Evolutionary conservation across 1,140 invertebrate species (phyloP), one percentile per base, ranked within the genome.

Genomic region (Chionoecetes opilio): DNA sequence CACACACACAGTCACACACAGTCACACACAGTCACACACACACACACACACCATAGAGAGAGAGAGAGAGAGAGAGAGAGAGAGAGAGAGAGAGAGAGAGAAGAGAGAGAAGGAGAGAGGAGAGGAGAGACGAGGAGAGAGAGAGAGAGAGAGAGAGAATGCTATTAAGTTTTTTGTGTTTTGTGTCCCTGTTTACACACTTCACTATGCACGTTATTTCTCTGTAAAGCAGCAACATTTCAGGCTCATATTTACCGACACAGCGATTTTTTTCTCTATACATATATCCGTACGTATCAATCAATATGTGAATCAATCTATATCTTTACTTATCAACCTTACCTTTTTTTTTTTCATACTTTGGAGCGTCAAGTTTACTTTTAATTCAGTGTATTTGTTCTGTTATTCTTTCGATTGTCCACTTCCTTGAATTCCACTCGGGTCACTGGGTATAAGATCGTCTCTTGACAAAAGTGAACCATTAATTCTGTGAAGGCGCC

Each of bases 31-130:
- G 2, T 21, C 6, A 75, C 53, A 75, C 6, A 75, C 53, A 75
- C 6, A 75, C 6, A 75, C 6, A 75, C 6, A 21, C 53, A 75
- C 53, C 5, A 53, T 9, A 53, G 46, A 53, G 46, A 53, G 46
- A 53, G 46, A 53, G 46, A 53, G 46, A 53, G 63, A 75, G 63
- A 75, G 63, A 75, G 63, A 75, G 63, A 75, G 63, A 75, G 63
- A 75, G 63, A 75, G 63, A 75, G 63, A 75, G 63, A 75, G 63
- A 75, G 63, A 75, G 63, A 75, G 63, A 75, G 63, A 75, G 63
- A n/a, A n/a, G 26, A 21, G 21, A 21, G 26, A n/a, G 26, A 21
- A n/a, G n/a, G 26, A 11, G 63, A 21, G 8, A 17, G 9, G 0
- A 17, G 46, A 11, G 46, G 46, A 53, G 46, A 53, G 46, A 53